These are phyloP conservation scores for Sesamia nonagrioides DNA, from an alignment of 1,140 invertebrate genomes.

Conservation along the genomic window DNA sequence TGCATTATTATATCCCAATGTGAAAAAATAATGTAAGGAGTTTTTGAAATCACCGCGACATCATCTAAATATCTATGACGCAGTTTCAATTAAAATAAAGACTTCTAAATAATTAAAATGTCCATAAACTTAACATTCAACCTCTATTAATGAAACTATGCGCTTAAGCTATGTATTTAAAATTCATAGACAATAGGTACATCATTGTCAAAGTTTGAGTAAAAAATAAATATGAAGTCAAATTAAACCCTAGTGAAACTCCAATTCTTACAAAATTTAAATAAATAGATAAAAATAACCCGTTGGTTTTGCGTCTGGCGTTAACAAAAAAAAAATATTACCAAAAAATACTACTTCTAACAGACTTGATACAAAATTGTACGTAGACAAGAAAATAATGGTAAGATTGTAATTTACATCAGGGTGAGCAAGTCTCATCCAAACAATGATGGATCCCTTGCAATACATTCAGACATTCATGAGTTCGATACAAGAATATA, in stretches of 20 bases:
- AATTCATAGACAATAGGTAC: neutral
- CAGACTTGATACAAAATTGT: neutral
- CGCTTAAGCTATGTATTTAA: slow-evolving; percentile 1
- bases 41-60: too few species aligned
- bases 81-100: too few species aligned
- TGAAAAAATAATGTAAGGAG: too few species aligned
- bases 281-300: neutral
- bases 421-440: slow-evolving; percentile 29
- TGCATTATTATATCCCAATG: too few species aligned
- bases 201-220: slow-evolving; percentile 17
- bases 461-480: slow-evolving; percentile 66
- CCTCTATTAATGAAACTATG: neutral
- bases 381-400: slow-evolving; percentile 16
- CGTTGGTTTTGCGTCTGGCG: too few species aligned
- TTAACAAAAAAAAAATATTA: neutral
- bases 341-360: neutral
- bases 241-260: neutral
- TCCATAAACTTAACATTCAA: slow-evolving; percentile 8
- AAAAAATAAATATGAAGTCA: slow-evolving; percentile 27
- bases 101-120: slow-evolving; percentile 5
- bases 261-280: slow-evolving; percentile 6
- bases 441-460: slow-evolving; percentile 69
- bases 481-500: slow-evolving; percentile 69
- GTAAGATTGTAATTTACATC: slow-evolving; percentile 19
- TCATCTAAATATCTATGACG: neutral